phyloP scores from a whole-genome alignment of 1,140 invertebrate genomes.

The Spodoptera litura region DNA sequence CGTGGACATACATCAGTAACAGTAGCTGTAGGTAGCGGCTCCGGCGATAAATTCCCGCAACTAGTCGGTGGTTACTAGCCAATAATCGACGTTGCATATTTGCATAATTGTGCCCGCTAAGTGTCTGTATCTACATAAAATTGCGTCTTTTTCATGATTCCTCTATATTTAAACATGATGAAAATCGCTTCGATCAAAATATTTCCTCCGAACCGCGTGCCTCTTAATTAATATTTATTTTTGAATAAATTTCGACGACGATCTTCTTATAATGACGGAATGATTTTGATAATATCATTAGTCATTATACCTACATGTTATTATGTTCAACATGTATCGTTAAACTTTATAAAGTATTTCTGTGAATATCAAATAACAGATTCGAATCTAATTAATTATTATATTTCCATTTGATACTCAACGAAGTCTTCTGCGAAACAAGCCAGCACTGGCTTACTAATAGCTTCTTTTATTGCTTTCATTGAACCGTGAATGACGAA shows the following conservation, averaged over 20 bases:
- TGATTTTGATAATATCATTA: constrained; percentile 39
- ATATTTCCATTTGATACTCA: constrained; percentile 21
- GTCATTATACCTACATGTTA: constrained; percentile 31
- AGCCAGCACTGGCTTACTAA: background rate
- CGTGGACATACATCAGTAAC: constrained; percentile 53
- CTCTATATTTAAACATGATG: constrained; percentile 65
- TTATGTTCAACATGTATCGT: constrained; percentile 28
- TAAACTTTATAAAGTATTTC: constrained; percentile 36
- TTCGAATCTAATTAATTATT: constrained; percentile 42
- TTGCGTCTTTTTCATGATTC: constrained; percentile 73
- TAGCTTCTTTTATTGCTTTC: constrained; percentile 12
- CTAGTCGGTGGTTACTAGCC: constrained; percentile 78
- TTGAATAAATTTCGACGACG: constrained; percentile 39
- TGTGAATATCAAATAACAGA: constrained; percentile 47
- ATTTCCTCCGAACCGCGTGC: constrained; percentile 38
- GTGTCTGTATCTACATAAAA: constrained; percentile 83
- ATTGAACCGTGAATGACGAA: constrained; percentile 13
- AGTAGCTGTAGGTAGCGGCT: constrained; percentile 40
- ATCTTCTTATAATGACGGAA: constrained; percentile 35
- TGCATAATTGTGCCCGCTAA: constrained; percentile 83
- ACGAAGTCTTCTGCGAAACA: constrained; percentile 5
- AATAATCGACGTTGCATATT: constrained; percentile 80
- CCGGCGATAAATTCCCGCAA: constrained; percentile 73
- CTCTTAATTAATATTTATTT: constrained; percentile 45
- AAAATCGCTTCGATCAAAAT: constrained; percentile 61